Evolutionary conservation across 2,888 invertebrate genomes (phyloP).

Genomic region (Plebejus anna): DNA sequence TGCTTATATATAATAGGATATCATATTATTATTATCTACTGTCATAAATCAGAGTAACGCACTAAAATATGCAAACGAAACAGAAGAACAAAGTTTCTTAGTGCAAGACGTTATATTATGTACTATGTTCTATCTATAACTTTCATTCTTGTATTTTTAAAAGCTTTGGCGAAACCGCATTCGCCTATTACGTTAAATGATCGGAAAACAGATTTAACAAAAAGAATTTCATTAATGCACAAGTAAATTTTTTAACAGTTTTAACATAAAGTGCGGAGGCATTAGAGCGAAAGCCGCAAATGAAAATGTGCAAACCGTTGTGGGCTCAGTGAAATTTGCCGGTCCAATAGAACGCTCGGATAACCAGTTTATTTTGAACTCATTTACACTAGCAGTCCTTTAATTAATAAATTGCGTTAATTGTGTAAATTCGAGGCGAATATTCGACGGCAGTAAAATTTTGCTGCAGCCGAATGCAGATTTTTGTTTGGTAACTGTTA

Average conservation of each 20-base stretch:
- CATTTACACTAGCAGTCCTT: constrained; percentile 36
- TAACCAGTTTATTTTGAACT: constrained; percentile 36
- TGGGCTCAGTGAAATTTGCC: constrained; percentile 17
- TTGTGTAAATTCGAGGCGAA: constrained; percentile 29
- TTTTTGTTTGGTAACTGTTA: constrained; percentile 28
- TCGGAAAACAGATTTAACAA: constrained; percentile 1
- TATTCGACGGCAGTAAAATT: constrained; percentile 23
- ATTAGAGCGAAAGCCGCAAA: constrained; percentile 29
- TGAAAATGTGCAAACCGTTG: constrained; percentile 28
- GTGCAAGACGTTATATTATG: too few relatives aligned
- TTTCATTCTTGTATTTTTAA: background rate
- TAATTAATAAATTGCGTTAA: constrained; percentile 38
- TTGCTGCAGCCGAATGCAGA: constrained; percentile 25
- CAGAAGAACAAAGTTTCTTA: too few relatives aligned
- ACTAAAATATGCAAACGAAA: too few relatives aligned
- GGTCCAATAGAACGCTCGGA: constrained; percentile 26
- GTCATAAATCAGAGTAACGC: too few relatives aligned
- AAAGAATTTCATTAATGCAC: constrained; percentile 11
- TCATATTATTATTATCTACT: too few relatives aligned
- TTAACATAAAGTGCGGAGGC: constrained; percentile 27
- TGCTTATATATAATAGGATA: too few relatives aligned
- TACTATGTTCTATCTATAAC: too few relatives aligned
- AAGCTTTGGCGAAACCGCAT: background rate
- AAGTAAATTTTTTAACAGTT: constrained; percentile 18
- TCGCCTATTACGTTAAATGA: background rate